Conservation (phyloP, 2,113 vertebrate species). For the Phyllopteryx taeniolatus region DNA sequence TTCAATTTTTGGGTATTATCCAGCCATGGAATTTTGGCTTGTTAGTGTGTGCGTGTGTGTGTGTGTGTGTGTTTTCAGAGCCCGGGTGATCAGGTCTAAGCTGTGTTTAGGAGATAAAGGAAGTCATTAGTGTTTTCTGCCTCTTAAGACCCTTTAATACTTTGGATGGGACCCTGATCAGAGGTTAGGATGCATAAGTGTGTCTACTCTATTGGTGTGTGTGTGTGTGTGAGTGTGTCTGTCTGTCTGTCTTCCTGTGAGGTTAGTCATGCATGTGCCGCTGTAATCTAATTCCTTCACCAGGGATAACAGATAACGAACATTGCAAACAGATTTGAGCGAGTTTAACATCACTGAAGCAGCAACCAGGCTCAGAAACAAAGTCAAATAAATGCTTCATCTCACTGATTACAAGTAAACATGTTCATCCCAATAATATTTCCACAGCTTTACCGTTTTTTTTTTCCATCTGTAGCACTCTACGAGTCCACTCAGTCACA, state of each 20-base stretch:
- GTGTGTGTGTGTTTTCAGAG: slow-evolving; percentile 12
- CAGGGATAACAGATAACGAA: slow-evolving; percentile 27
- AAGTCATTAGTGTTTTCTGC: slow-evolving; percentile 69
- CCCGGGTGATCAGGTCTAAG: slow-evolving; percentile 64
- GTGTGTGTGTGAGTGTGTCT: slow-evolving; percentile 14
- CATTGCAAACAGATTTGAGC: slow-evolving; percentile 39
- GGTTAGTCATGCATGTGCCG: slow-evolving; percentile 1
- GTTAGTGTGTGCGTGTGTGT: slow-evolving; percentile 3
- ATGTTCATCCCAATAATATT: slow-evolving; percentile 41
- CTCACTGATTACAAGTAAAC: slow-evolving; percentile 42
- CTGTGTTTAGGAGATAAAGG: slow-evolving; percentile 66
- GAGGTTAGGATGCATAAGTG: slow-evolving; percentile 41
- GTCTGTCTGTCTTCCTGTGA: slow-evolving; percentile 10
- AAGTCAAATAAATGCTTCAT: slow-evolving; percentile 52
- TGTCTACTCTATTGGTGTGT: slow-evolving; percentile 8
- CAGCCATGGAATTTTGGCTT: slow-evolving; percentile 20
- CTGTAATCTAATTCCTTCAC: slow-evolving; percentile 32
- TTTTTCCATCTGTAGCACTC: neutral
- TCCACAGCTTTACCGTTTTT: slow-evolving; percentile 13
- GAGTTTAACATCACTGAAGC: slow-evolving; percentile 35
- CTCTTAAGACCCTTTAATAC: slow-evolving; percentile 67
- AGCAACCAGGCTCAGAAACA: slow-evolving; percentile 34
- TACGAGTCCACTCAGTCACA: slow-evolving; percentile 22
- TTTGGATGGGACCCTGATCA: slow-evolving; percentile 63
- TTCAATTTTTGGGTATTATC: slow-evolving; percentile 19